Conservation (phyloP, 2,888 invertebrate species). For the Xanthia icteritia region DNA sequence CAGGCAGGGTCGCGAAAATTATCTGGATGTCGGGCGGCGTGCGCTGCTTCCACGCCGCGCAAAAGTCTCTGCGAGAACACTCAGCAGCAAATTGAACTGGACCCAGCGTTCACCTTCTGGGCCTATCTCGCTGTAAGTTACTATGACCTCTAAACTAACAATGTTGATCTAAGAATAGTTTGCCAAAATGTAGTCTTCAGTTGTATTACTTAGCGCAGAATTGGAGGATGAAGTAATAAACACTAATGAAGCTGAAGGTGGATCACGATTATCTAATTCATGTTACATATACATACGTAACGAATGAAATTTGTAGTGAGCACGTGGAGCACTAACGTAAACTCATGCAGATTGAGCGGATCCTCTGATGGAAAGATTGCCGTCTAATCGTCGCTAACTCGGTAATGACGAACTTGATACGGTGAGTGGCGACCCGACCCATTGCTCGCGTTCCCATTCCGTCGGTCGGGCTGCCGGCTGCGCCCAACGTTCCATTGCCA, state of each 20-base stretch:
- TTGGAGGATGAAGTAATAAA: slow-evolving; percentile 47
- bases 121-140: slow-evolving; percentile 91
- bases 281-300: slow-evolving; percentile 21
- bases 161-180: slow-evolving; percentile 14
- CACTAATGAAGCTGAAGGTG: slow-evolving; percentile 40
- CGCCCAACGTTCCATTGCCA: slow-evolving; percentile 52
- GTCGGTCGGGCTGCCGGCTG: slow-evolving; percentile 45
- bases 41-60: slow-evolving; percentile 91
- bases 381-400: slow-evolving; percentile 84
- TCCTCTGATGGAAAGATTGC: slow-evolving; percentile 85
- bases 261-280: slow-evolving; percentile 38
- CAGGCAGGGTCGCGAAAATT: slow-evolving; percentile 78
- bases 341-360: slow-evolving; percentile 79
- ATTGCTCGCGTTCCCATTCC: slow-evolving; percentile 76
- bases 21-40: slow-evolving; percentile 90
- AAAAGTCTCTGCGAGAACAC: slow-evolving; percentile 91
- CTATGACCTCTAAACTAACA: slow-evolving; percentile 29
- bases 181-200: slow-evolving; percentile 12
- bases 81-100: slow-evolving; percentile 90
- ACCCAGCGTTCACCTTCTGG: slow-evolving; percentile 93
- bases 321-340: slow-evolving; percentile 74
- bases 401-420: slow-evolving; percentile 86
- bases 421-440: slow-evolving; percentile 71
- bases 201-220: not conserved
- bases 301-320: slow-evolving; percentile 63